phyloP scores from a whole-genome alignment of 2,113 vertebrate genomes.

The Rattus rattus region DNA sequence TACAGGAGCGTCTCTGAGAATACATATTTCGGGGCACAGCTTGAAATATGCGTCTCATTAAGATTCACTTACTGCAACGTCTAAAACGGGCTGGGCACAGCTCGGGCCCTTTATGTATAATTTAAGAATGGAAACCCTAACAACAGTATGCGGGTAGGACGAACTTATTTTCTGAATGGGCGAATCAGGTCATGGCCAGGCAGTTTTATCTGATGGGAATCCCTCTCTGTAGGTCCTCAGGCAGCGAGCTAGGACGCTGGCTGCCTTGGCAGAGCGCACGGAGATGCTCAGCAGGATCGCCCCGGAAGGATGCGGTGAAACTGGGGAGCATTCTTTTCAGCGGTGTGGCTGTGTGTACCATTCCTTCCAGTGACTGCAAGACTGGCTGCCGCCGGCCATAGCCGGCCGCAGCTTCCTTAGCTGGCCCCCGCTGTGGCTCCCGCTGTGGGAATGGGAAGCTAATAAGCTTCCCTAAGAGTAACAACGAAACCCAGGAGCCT shows the following conservation, averaged over 20 bases:
- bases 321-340: background rate
- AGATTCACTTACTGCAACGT: background rate
- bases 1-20: background rate
- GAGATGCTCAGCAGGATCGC: background rate
- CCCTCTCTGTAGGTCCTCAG: background rate
- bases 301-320: background rate
- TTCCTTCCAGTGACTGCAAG: background rate
- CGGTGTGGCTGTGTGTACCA: background rate
- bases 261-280: too few relatives aligned
- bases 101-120: conserved; percentile 40
- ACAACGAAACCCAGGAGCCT: background rate
- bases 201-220: background rate
- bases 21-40: background rate
- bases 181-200: background rate
- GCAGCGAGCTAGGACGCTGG: background rate
- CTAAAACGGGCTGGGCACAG: background rate
- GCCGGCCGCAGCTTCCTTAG: background rate
- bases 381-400: background rate
- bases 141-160: background rate
- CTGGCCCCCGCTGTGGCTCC: background rate
- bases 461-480: background rate
- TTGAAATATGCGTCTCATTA: conserved; percentile 9
- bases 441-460: background rate
- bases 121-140: background rate
- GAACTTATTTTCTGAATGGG: conserved; percentile 51